These are phyloP conservation scores for Euthynnus affinis DNA, from an alignment of 2,797 vertebrate species.

Conservation along the genomic window DNA sequence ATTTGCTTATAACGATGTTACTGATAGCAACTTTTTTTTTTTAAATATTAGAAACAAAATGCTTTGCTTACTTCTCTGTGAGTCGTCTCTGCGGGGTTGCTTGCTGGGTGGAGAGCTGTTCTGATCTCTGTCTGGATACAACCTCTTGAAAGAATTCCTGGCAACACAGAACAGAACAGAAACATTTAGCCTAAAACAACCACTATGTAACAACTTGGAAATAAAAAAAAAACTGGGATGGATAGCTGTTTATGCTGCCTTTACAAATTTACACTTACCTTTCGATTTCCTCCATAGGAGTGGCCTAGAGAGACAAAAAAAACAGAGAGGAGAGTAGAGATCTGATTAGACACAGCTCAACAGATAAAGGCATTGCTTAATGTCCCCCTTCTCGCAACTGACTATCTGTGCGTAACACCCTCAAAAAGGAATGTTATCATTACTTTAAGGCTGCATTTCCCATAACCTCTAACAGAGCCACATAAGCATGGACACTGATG, in stretches of 20 bases:
- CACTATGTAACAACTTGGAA: background rate
- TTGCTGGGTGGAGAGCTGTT: conserved; percentile 86
- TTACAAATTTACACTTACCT: conserved; percentile 67
- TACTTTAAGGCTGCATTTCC: conserved; percentile 59
- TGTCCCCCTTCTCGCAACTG: conserved; percentile 36
- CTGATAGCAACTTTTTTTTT: background rate
- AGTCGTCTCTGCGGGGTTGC: conserved; percentile 88
- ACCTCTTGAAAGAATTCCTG: conserved; percentile 90
- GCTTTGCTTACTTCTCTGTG: conserved; percentile 91
- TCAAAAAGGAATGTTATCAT: conserved; percentile 69
- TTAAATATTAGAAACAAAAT: no score
- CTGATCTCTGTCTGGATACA: conserved; percentile 87
- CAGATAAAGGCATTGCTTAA: conserved; percentile 69
- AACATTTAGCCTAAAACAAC: conserved; percentile 27
- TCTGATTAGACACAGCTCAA: conserved; percentile 64
- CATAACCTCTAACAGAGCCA: conserved; percentile 60
- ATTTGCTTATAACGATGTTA: background rate
- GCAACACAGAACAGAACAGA: conserved; percentile 27
- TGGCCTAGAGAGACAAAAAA: conserved; percentile 79
- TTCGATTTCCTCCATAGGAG: conserved; percentile 85
- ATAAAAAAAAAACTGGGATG: background rate
- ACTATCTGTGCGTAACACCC: conserved; percentile 22
- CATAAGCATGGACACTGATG: conserved; percentile 52
- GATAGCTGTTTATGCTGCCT: background rate
- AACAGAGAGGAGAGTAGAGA: conserved; percentile 46